Percentiles rank a stretch among this genome's conserved stretches.
phyloP scores from a whole-genome alignment of 1,140 invertebrate genomes.

The Neodiprion virginianus region DNA sequence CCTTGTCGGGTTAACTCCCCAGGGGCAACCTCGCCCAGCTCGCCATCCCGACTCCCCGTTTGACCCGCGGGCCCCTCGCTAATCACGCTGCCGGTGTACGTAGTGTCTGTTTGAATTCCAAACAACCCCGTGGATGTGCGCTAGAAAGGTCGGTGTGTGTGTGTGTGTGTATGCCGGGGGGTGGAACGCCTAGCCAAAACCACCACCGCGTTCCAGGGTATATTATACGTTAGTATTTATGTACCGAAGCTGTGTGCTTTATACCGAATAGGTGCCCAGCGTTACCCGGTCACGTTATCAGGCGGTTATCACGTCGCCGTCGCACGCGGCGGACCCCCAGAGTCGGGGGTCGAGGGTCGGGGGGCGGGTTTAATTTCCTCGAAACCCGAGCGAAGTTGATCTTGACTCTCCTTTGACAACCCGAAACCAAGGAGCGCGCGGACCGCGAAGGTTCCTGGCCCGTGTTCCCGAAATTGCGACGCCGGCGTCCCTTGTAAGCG shows the following conservation, averaged over 20 bases:
- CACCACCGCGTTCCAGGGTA: not conserved
- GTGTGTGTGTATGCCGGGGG: too few species aligned
- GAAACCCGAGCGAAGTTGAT: not conserved
- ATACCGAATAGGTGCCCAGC: not conserved
- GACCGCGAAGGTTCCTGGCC: not conserved
- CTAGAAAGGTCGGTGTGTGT: too few species aligned
- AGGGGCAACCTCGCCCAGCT: not conserved
- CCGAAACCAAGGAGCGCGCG: not conserved
- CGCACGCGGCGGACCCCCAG: constrained; percentile 18
- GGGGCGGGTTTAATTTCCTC: constrained; percentile 8
- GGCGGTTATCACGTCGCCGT: not conserved
- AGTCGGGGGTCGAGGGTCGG: constrained; percentile 15
- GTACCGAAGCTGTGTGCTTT: too few species aligned
- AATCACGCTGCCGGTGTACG: too few species aligned
- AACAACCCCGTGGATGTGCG: too few species aligned
- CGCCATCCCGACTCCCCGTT: not conserved
- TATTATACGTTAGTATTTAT: too few species aligned
- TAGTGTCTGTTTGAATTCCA: too few species aligned
- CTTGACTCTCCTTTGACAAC: not conserved
- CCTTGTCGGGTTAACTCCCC: not conserved
- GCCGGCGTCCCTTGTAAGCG: not conserved
- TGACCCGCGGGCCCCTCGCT: too few species aligned
- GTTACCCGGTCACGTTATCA: not conserved
- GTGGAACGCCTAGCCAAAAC: not conserved
- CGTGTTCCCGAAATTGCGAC: not conserved